Conservation (phyloP, 2,797 vertebrate genomes). For the Poecilia gillii region DNA sequence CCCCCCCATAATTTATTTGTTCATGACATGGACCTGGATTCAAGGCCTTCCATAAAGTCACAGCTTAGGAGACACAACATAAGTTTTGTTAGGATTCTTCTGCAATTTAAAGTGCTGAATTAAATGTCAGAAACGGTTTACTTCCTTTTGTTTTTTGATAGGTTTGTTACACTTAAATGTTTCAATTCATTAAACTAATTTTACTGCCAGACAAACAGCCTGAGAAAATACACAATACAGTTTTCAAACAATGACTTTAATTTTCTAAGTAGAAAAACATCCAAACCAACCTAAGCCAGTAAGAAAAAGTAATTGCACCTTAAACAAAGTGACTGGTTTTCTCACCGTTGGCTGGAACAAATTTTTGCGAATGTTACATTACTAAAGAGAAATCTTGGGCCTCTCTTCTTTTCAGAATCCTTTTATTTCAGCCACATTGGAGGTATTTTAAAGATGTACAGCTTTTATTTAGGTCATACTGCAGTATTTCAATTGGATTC, state of each 20-base stretch:
- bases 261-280: background rate
- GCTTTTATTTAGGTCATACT: background rate
- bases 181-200: background rate
- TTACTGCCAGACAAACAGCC: background rate
- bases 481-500: background rate
- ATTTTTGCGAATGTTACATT: background rate
- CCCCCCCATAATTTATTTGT: background rate
- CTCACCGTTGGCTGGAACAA: background rate
- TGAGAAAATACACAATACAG: background rate
- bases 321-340: background rate
- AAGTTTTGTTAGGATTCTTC: background rate
- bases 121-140: background rate
- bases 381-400: background rate
- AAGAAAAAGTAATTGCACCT: background rate
- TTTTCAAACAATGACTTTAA: background rate
- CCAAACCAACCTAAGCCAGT: background rate
- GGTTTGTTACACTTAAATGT: background rate
- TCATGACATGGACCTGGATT: background rate
- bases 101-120: background rate
- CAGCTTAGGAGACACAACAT: background rate
- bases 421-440: background rate
- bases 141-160: too few relatives aligned
- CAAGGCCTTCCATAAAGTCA: background rate
- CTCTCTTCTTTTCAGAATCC: background rate
- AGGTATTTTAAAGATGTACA: background rate